phyloP scores from a whole-genome alignment of 2,797 vertebrate species.

The Rhinatrema bivittatum region DNA sequence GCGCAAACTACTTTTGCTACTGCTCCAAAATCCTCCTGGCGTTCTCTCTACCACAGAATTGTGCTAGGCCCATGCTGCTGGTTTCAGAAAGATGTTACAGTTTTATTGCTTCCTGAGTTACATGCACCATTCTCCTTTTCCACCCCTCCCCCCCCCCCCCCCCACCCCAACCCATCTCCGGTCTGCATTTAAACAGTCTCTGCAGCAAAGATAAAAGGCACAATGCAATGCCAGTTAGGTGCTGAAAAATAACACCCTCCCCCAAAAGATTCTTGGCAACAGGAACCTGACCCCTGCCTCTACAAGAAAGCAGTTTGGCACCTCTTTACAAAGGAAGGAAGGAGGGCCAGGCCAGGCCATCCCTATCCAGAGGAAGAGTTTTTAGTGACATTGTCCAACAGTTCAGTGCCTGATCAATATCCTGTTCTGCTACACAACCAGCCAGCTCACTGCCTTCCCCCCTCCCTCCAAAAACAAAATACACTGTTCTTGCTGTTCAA shows the following conservation, averaged over 20 bases:
- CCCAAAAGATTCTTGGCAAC: neutral
- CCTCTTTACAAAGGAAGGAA: neutral
- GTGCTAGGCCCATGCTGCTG: too few relatives aligned
- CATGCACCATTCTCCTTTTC: too few relatives aligned
- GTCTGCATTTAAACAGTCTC: constrained; percentile 2
- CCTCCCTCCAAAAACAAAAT: too few relatives aligned
- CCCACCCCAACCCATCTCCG: too few relatives aligned
- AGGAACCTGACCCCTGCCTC: neutral
- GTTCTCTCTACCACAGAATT: too few relatives aligned
- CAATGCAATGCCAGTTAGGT: neutral
- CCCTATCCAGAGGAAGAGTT: rapidly evolving
- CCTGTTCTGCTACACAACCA: neutral
- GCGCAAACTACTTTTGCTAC: too few relatives aligned
- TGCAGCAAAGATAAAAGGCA: neutral
- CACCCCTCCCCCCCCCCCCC: too few relatives aligned
- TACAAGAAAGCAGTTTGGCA: constrained; percentile 3
- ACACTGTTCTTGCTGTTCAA: too few relatives aligned
- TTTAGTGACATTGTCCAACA: neutral
- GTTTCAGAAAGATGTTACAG: too few relatives aligned
- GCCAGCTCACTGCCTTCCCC: too few relatives aligned
- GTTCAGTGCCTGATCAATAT: neutral
- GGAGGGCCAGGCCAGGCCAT: too few relatives aligned
- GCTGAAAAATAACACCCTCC: neutral
- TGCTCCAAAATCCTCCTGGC: too few relatives aligned
- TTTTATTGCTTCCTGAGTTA: constrained; percentile 3